These are phyloP conservation scores for Cantharis lateralis DNA, from an alignment of 2,888 invertebrate species.

Conservation along the genomic window DNA sequence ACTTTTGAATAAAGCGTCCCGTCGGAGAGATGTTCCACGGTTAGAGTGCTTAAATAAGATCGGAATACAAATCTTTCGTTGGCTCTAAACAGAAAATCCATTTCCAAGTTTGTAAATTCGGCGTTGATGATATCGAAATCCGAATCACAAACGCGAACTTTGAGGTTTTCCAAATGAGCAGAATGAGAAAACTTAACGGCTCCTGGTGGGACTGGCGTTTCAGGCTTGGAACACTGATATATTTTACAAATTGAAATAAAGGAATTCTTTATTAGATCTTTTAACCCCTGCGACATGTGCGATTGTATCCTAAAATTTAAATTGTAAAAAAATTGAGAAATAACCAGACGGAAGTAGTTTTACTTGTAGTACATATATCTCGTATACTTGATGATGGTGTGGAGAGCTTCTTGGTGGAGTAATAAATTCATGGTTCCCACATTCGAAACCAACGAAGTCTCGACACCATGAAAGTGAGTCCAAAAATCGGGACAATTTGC, in stretches of 20 bases:
- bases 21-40: constrained; percentile 73
- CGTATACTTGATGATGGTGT: constrained; percentile 71
- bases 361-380: constrained; percentile 68
- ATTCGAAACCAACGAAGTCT: constrained; percentile 76
- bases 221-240: constrained; percentile 23
- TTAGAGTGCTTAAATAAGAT: constrained; percentile 68
- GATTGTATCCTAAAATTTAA: constrained; percentile 37
- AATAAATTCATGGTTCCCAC: constrained; percentile 66
- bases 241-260: constrained; percentile 39
- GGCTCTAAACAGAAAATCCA: constrained; percentile 77
- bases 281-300: constrained; percentile 43
- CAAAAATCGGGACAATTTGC: constrained; percentile 84
- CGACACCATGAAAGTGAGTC: constrained; percentile 78
- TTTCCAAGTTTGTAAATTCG: constrained; percentile 69
- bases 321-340: constrained; percentile 15
- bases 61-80: constrained; percentile 77
- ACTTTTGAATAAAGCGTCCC: constrained; percentile 78
- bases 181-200: constrained; percentile 77
- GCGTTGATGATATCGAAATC: constrained; percentile 73
- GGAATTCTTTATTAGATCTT: constrained; percentile 43
- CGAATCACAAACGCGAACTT: constrained; percentile 69
- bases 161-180: constrained; percentile 64
- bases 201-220: constrained; percentile 76
- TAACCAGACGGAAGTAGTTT: constrained; percentile 40
- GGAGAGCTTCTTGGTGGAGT: constrained; percentile 74